Conservation (phyloP, 2,797 vertebrate species). For the Pseudocheirus occidentalis region DNA sequence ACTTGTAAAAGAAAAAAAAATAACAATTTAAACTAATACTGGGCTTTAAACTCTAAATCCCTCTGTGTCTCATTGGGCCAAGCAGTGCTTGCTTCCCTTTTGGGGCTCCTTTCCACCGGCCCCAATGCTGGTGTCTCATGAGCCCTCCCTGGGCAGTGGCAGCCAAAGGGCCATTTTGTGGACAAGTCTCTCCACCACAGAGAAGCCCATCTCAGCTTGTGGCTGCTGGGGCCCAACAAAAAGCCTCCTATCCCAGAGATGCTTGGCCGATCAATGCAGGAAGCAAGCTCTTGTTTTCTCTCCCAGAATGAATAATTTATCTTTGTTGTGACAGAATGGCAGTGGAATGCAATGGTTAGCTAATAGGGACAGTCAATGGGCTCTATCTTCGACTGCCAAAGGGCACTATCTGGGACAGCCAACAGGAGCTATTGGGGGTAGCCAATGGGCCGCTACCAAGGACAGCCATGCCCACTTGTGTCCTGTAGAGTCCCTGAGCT, state of each 20-base stretch:
- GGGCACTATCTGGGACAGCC: background rate
- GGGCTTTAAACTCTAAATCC: background rate
- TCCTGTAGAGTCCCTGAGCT: fast-evolving
- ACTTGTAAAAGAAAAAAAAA: background rate
- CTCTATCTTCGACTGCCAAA: background rate
- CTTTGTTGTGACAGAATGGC: background rate
- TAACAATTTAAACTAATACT: fast-evolving
- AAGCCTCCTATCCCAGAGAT: fast-evolving
- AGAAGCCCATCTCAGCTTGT: fast-evolving
- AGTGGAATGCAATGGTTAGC: background rate
- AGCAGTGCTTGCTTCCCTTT: fast-evolving
- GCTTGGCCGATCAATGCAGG: background rate
- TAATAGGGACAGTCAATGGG: too few species aligned
- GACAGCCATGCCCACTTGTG: background rate
- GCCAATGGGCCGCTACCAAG: background rate
- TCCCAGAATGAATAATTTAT: slow-evolving; percentile 55
- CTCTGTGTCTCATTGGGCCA: fast-evolving
- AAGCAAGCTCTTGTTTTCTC: background rate
- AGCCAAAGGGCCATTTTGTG: fast-evolving
- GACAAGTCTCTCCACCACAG: background rate
- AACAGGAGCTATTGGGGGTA: too few species aligned
- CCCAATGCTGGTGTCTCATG: fast-evolving
- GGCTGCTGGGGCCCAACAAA: background rate
- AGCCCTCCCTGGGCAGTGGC: background rate
- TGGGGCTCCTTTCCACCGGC: background rate